Base-by-base conservation (phyloP, 2,797 vertebrate genomes). In the Menidia menidia region DNA sequence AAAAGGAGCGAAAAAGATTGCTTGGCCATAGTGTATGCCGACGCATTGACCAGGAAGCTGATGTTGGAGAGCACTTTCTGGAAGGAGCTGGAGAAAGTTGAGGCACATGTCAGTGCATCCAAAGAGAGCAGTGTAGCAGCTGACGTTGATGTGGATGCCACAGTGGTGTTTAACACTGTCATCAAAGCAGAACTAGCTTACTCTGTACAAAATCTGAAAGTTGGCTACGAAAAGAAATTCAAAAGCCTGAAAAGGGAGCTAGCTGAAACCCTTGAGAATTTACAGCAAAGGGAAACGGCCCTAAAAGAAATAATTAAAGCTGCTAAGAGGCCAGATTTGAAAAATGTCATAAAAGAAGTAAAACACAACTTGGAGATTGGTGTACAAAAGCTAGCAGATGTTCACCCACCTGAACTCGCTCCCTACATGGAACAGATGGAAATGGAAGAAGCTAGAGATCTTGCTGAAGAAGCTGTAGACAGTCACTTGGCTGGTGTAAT, bases 101-200 rank as follows among this genome's bases (percentile, higher is more conserved):
- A 94, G 64, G 83, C 79, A 0, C 82, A 88, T 30, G 51, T 66
- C 12, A 59, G 78, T 32, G 63, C 86, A 64, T 58, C 78, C 52
- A 88, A 70, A 72, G 83, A 77, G 58, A 58, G 56, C 44, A 63
- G 63, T 31, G 60, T 68, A 55, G 71, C 83, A 39, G 68, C 71
- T 25, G 85, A 91, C 70, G 62, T 77, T 41, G 80, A 91, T 59
- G 65, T 81, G 1, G 84, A 88, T n/a, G 13, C 66, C 25, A 70
- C 77, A 4, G 57, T 78, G 30, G 71, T 93, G 48, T 89, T 89
- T n/a, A 92, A 90, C 60, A 90, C 93, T 0, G 89, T 96, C 64
- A 79, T 98, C 63, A 96, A 95, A 84, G 96, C 96, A 41, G 97
- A 99, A 86, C 93, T 98, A 51, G 93, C 92, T 14, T 95, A 95